A percentile compares a stretch with the other conserved stretches of the same genome.
These are phyloP conservation scores for Aleiodes testaceus DNA, from an alignment of 2,888 invertebrate genomes.

Conservation along the genomic window DNA sequence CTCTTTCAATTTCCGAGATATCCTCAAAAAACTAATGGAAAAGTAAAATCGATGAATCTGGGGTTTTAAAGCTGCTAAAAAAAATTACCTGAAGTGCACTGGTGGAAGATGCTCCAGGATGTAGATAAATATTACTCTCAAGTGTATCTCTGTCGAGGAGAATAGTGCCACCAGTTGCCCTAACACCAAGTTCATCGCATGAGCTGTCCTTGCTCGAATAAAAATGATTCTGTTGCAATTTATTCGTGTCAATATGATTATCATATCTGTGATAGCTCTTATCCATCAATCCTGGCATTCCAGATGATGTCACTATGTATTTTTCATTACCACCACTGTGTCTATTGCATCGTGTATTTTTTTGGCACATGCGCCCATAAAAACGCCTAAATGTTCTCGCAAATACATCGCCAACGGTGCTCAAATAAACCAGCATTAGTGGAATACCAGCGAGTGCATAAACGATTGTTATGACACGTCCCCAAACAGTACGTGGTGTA, in stretches of 20 bases:
- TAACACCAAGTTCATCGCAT: constrained; percentile 67
- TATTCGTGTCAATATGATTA: constrained; percentile 65
- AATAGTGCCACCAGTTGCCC: constrained; percentile 68
- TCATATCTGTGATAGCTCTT: constrained; percentile 66
- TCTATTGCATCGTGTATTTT: constrained; percentile 41
- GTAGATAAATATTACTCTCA: constrained; percentile 56
- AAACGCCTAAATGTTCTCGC: constrained; percentile 85
- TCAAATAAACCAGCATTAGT: constrained; percentile 89
- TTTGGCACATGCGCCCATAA: constrained; percentile 77
- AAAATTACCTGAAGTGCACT: constrained; percentile 39
- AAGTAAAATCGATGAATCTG: background rate
- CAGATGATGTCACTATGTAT: constrained; percentile 60
- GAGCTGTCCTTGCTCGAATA: constrained; percentile 68
- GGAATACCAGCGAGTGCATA: constrained; percentile 92
- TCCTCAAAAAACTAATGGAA: background rate
- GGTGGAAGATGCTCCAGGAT: constrained; percentile 58
- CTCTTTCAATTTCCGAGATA: too few species aligned
- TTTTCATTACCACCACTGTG: constrained; percentile 66
- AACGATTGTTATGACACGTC: constrained; percentile 86
- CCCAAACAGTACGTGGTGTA: constrained; percentile 86
- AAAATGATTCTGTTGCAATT: constrained; percentile 60
- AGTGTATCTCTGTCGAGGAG: constrained; percentile 65
- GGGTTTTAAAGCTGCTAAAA: too few species aligned
- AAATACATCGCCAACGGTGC: constrained; percentile 89
- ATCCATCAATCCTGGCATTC: constrained; percentile 61